A percentile compares a stretch with the other conserved stretches of the same genome.
These are phyloP conservation scores for Hyposmocoma kahamanoa DNA, from an alignment of 1,140 invertebrate genomes.

Conservation along the genomic window DNA sequence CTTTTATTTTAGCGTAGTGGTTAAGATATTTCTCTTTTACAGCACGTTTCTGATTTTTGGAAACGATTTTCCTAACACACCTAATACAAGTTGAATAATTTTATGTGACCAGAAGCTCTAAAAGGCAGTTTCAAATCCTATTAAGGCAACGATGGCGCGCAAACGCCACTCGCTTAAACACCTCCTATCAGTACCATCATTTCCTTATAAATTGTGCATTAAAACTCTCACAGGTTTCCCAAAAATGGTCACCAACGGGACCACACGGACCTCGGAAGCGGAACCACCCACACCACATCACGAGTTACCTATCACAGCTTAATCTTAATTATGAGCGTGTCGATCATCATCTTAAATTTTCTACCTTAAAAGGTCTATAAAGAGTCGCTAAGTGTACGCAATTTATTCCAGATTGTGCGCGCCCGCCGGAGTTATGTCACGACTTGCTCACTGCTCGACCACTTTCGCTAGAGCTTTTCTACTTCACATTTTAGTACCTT, in stretches of 20 bases:
- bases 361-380: slow-evolving; percentile 72
- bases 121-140: no score
- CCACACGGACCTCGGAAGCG: slow-evolving; percentile 64
- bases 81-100: no score
- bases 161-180: slow-evolving; percentile 16
- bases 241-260: slow-evolving; percentile 34
- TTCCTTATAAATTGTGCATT: slow-evolving; percentile 13
- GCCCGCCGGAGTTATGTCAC: slow-evolving; percentile 57
- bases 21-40: no score
- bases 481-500: no score
- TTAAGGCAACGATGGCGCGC: no score
- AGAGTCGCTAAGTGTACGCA: slow-evolving; percentile 68
- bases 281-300: slow-evolving; percentile 65
- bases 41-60: no score
- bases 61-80: no score
- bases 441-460: slow-evolving; percentile 24
- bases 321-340: slow-evolving; percentile 71
- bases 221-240: slow-evolving; percentile 24
- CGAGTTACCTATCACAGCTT: slow-evolving; percentile 44
- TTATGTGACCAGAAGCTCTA: no score
- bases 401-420: slow-evolving; percentile 66
- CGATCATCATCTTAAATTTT: slow-evolving; percentile 71
- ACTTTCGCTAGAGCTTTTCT: background rate
- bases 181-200: slow-evolving; percentile 27
- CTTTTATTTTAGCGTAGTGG: no score